These are phyloP conservation scores for Erebia ligea DNA, from an alignment of 2,888 invertebrate species.

Conservation along the genomic window DNA sequence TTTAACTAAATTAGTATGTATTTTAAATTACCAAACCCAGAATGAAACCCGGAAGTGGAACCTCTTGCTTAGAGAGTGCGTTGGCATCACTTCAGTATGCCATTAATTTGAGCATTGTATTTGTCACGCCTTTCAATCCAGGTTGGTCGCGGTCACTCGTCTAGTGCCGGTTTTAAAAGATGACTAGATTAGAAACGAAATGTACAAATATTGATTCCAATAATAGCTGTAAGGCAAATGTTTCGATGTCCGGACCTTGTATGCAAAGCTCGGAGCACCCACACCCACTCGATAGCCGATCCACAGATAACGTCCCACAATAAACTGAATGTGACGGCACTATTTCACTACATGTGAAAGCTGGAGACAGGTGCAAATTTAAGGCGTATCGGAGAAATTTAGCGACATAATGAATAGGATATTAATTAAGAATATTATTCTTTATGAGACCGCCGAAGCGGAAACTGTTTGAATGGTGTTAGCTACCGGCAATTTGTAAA, in stretches of 20 bases:
- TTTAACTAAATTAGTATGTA: not conserved
- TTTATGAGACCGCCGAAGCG: constrained; percentile 49
- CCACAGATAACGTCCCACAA: constrained; percentile 63
- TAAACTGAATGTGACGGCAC: constrained; percentile 55
- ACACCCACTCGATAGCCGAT: constrained; percentile 49
- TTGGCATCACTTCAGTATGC: constrained; percentile 7
- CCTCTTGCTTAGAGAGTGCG: not conserved
- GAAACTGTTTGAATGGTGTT: constrained; percentile 48
- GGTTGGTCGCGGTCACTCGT: constrained; percentile 13
- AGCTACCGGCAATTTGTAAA: constrained; percentile 54
- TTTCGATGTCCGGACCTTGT: constrained; percentile 31
- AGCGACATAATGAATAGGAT: constrained; percentile 48
- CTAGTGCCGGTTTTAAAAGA: constrained; percentile 20
- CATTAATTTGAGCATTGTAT: constrained; percentile 4
- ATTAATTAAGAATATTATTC: constrained; percentile 38
- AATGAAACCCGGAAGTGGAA: not conserved
- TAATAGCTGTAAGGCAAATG: constrained; percentile 29
- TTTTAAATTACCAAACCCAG: not conserved
- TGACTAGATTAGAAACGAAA: constrained; percentile 26
- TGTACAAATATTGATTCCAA: constrained; percentile 28
- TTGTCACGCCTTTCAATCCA: constrained; percentile 11
- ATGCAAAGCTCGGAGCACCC: constrained; percentile 37
- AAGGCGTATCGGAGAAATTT: constrained; percentile 61
- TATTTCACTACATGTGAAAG: constrained; percentile 68
- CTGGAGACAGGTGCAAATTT: constrained; percentile 65